Conservation (phyloP, 2,113 vertebrate species). For the Tyto alba region DNA sequence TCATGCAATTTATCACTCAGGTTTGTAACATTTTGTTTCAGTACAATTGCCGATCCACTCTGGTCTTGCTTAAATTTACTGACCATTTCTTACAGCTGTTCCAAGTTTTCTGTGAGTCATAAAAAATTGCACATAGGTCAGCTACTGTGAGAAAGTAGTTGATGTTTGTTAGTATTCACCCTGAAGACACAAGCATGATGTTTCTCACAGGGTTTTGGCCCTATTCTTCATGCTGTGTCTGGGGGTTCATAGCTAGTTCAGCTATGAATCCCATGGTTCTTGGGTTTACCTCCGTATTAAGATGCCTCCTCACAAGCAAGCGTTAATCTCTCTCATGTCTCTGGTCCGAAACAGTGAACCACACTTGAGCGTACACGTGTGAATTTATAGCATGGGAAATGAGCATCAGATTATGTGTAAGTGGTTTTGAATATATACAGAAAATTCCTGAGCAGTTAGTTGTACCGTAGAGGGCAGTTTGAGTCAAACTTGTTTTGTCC, state of each 20-base stretch:
- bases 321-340: neutral
- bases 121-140: neutral
- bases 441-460: slow-evolving; percentile 26
- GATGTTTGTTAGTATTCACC: neutral
- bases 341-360: neutral
- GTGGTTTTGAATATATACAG: neutral
- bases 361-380: neutral
- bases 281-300: neutral
- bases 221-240: neutral
- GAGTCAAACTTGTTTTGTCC: slow-evolving; percentile 14
- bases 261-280: neutral
- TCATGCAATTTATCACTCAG: neutral
- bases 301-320: neutral
- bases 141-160: slow-evolving; percentile 19
- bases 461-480: neutral
- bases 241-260: neutral
- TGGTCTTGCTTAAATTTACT: neutral
- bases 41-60: neutral
- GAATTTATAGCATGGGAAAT: neutral
- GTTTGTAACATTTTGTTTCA: neutral
- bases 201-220: neutral
- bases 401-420: neutral
- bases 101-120: slow-evolving; percentile 9
- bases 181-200: neutral
- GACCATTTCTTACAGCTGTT: slow-evolving; percentile 1